phyloP scores from a whole-genome alignment of 2,888 invertebrate species.

The Agrochola litura region DNA sequence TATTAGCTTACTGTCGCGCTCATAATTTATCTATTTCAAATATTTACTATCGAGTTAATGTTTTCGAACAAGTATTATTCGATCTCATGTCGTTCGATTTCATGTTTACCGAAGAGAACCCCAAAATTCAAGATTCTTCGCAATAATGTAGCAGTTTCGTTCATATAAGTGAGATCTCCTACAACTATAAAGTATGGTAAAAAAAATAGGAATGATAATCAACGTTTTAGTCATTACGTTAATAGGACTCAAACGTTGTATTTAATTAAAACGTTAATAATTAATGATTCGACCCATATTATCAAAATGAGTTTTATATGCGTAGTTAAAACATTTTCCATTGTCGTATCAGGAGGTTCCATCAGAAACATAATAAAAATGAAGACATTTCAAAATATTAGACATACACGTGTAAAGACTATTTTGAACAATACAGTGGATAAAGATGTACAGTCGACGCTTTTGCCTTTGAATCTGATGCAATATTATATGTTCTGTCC shows the following conservation, averaged over 20 bases:
- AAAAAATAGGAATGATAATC: background rate
- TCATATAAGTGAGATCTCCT: too few relatives aligned
- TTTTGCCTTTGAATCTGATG: slow-evolving; percentile 25
- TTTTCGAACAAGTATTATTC: too few relatives aligned
- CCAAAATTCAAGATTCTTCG: too few relatives aligned
- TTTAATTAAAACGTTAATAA: too few relatives aligned
- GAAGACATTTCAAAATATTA: background rate
- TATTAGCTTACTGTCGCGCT: too few relatives aligned
- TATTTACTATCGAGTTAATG: too few relatives aligned
- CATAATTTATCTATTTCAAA: too few relatives aligned
- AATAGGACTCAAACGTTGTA: too few relatives aligned
- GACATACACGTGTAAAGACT: background rate
- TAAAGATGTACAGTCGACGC: background rate
- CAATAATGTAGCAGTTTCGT: background rate
- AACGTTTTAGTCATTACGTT: background rate
- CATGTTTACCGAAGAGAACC: too few relatives aligned
- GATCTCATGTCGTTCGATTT: too few relatives aligned
- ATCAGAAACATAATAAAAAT: background rate
- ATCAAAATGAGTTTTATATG: background rate
- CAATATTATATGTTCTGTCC: slow-evolving; percentile 4
- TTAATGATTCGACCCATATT: too few relatives aligned
- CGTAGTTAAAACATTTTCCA: background rate
- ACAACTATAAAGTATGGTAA: too few relatives aligned
- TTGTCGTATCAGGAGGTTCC: background rate
- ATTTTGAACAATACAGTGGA: background rate